Conservation (phyloP, 2,888 invertebrate genomes). For the Apodemia duryi region DNA sequence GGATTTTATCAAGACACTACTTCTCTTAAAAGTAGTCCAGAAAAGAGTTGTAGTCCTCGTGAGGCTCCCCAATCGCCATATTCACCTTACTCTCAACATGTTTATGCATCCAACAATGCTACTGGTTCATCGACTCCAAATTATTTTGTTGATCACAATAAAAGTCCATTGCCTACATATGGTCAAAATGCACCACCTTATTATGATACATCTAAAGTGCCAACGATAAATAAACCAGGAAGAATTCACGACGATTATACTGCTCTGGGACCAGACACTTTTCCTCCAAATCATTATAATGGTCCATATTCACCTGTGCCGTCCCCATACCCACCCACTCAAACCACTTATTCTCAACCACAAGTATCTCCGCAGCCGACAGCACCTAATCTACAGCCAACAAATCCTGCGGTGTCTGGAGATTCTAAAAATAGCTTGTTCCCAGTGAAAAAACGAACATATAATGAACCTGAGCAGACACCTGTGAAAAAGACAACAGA, state of each 20-base stretch:
- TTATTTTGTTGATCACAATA: slow-evolving; percentile 67
- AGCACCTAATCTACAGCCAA: slow-evolving; percentile 32
- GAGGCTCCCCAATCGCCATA: slow-evolving; percentile 81
- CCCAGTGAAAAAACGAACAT: slow-evolving; percentile 82
- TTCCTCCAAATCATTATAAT: slow-evolving; percentile 71
- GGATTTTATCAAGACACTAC: slow-evolving; percentile 94
- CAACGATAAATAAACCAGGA: slow-evolving; percentile 62
- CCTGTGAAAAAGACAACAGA: slow-evolving; percentile 45
- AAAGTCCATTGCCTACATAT: slow-evolving; percentile 66
- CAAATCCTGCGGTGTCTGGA: slow-evolving; percentile 36
- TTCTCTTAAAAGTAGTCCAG: slow-evolving; percentile 90
- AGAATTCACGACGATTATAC: slow-evolving; percentile 78
- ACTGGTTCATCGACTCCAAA: slow-evolving; percentile 58
- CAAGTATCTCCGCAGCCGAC: slow-evolving; percentile 49
- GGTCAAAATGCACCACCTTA: slow-evolving; percentile 74
- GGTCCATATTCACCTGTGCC: slow-evolving; percentile 61
- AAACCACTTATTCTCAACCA: slow-evolving; percentile 53
- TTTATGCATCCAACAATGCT: slow-evolving; percentile 61
- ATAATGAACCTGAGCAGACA: slow-evolving; percentile 71
- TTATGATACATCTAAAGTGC: slow-evolving; percentile 80
- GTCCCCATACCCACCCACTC: slow-evolving; percentile 56
- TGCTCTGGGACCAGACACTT: slow-evolving; percentile 73
- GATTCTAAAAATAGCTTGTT: slow-evolving; percentile 68
- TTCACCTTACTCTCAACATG: slow-evolving; percentile 69
- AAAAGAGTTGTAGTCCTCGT: slow-evolving; percentile 90